These are phyloP conservation scores for Willisornis vidua DNA, from an alignment of 2,113 vertebrate genomes.

Conservation along the genomic window DNA sequence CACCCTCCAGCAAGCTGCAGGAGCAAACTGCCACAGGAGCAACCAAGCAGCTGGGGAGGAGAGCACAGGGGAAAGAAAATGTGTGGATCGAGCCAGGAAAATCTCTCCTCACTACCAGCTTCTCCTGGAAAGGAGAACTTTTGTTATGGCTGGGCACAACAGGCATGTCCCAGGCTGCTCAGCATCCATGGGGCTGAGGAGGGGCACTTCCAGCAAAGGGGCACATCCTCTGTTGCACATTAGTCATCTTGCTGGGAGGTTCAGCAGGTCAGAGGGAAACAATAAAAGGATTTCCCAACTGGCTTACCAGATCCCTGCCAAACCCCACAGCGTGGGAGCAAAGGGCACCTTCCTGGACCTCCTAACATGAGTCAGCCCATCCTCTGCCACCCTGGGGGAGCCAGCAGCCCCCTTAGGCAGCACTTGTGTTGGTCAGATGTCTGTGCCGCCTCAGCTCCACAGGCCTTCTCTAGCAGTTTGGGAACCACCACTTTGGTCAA, in stretches of 20 bases:
- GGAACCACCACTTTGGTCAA: not conserved
- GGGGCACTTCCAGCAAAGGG: conserved; percentile 11
- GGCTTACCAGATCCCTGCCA: conserved; percentile 26
- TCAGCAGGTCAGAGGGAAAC: conserved; percentile 53
- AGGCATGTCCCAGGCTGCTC: not conserved
- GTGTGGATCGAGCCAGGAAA: not conserved
- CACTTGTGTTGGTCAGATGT: not conserved
- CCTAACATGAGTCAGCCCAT: not conserved
- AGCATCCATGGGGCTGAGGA: not conserved
- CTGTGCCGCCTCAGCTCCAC: not conserved
- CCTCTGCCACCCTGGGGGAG: not conserved
- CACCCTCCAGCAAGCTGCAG: not conserved
- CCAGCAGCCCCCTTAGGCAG: not conserved
- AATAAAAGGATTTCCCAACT: conserved; percentile 53
- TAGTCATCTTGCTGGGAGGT: conserved; percentile 20
- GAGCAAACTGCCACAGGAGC: not conserved
- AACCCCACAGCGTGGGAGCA: not conserved
- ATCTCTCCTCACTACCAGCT: not conserved
- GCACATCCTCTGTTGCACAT: not conserved
- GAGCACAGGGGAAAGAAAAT: not conserved
- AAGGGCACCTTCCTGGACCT: conserved; percentile 7
- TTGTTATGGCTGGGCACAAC: not conserved
- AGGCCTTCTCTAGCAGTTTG: not conserved
- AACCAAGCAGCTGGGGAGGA: not conserved
- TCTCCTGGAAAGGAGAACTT: not conserved